These are phyloP conservation scores for Thaumatotibia leucotreta DNA, from an alignment of 1,140 invertebrate genomes.

Conservation along the genomic window DNA sequence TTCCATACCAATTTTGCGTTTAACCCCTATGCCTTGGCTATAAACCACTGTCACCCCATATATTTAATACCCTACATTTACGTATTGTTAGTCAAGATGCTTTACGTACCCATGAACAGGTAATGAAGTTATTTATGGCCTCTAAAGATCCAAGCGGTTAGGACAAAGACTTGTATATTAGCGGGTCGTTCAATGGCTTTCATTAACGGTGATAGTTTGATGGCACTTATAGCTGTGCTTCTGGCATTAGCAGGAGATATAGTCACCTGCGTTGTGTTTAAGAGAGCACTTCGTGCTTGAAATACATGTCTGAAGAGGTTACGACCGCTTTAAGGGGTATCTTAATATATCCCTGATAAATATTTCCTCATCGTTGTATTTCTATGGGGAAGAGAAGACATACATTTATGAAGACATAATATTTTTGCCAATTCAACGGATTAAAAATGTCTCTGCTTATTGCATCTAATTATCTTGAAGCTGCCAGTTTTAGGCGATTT, in stretches of 20 bases:
- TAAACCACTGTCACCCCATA: slow-evolving; percentile 52
- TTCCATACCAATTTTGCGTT: not conserved
- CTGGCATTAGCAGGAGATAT: not conserved
- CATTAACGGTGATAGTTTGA: slow-evolving; percentile 44
- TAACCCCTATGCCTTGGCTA: slow-evolving; percentile 20
- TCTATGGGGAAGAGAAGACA: no score
- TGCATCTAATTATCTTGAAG: no score
- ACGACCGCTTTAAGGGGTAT: not conserved
- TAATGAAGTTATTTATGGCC: slow-evolving; percentile 69
- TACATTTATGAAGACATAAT: no score
- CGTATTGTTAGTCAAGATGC: slow-evolving; percentile 63
- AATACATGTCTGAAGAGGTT: no score
- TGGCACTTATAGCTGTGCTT: not conserved
- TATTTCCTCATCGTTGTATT: no score
- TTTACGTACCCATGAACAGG: slow-evolving; percentile 53
- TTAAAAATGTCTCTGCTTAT: no score
- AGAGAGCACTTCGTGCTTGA: not conserved
- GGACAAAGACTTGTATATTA: slow-evolving; percentile 55
- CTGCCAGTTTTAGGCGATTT: no score
- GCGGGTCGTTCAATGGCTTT: slow-evolving; percentile 32
- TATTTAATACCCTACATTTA: slow-evolving; percentile 56
- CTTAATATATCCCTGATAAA: no score
- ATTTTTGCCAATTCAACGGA: no score
- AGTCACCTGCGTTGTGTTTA: not conserved
- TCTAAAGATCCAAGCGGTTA: slow-evolving; percentile 43